Base-by-base conservation (phyloP, 1,140 invertebrate species). In the Meloidogyne floridensis region DNA sequence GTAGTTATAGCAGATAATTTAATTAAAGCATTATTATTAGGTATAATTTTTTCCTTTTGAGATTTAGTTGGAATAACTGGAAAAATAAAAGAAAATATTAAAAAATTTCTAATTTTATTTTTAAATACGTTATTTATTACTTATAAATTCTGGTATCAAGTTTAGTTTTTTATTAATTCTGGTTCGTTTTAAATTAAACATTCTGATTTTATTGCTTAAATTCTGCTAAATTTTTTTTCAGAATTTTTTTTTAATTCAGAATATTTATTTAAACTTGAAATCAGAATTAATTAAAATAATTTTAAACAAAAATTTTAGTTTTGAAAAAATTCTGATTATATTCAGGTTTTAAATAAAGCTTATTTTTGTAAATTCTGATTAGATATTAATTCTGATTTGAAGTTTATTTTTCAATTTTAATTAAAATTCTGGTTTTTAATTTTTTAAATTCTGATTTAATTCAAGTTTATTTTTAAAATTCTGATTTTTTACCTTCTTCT, bases 1-100 rank as follows among this genome's bases (percentile, higher is more conserved):
- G 59, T 65, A 65, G 59, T 65, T 65, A 65, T n/a, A n/a, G 59
- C 59, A 6, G 59, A 65, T n/a, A 65, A n/a, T n/a, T 65, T 65
- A n/a, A 2, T n/a, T 65, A 65, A 65, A 5, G 59, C n/a, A n/a
- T 11, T 11, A 65, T 65, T 65, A n/a, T n/a, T 65, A n/a, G 15
- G 1, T n/a, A n/a, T 0, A n/a, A n/a, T 0, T 65, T 65, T 65
- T 5, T n/a, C n/a, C 15, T 65, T 65, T n/a, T 65, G 59, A 6
- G 0, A 0, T 6, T 65, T 65, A n/a, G 15, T 4, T n/a, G 13
- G 56, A 15, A 59, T 9, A 9, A 15, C 56, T 59, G 13, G 4
- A 59, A 59, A 65, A n/a, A 47, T 47, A 47, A 47, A 3, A 47
- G 3, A 47, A 47, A 47, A 47, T 3, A 47, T 47, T 47, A 47